Evolutionary conservation across 2,113 vertebrate species (phyloP).

Genomic region (Nesogale talazaci): DNA sequence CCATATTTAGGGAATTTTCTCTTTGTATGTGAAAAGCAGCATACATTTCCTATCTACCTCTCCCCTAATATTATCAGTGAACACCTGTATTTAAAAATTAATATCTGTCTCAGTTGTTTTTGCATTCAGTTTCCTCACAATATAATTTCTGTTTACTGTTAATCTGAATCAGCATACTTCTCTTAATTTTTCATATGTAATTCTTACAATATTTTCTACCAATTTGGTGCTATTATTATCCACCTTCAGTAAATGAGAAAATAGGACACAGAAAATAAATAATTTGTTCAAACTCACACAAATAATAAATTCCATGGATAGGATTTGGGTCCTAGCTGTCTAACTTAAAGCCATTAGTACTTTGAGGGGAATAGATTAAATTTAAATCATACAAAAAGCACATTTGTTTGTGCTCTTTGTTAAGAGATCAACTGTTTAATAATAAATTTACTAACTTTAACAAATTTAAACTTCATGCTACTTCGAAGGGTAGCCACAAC

Average conservation of each 20-base stretch:
- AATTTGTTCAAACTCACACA: not conserved
- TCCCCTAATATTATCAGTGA: not conserved
- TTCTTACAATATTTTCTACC: not conserved
- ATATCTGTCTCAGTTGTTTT: not conserved
- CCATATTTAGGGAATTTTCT: slow-evolving; percentile 12
- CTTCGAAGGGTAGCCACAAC: not conserved
- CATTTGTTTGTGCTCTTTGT: not conserved
- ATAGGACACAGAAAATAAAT: not conserved
- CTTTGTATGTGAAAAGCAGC: not conserved
- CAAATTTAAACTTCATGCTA: not conserved
- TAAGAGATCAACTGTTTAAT: not conserved
- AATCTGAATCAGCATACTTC: too few species aligned
- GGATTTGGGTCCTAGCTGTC: not conserved
- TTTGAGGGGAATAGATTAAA: not conserved
- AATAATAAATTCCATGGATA: not conserved
- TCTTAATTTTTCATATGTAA: too few species aligned
- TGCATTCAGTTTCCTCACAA: not conserved
- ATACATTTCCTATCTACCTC: not conserved
- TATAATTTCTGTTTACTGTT: too few species aligned
- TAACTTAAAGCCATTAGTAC: not conserved
- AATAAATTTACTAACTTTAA: not conserved
- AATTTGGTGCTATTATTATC: not conserved
- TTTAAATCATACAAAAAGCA: not conserved
- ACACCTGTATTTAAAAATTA: not conserved
- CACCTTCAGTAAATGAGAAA: not conserved